Percentiles rank a stretch among this genome's conserved stretches.
Evolutionary conservation across 2,113 vertebrate species (phyloP).

Genomic region (Barbus barbus): DNA sequence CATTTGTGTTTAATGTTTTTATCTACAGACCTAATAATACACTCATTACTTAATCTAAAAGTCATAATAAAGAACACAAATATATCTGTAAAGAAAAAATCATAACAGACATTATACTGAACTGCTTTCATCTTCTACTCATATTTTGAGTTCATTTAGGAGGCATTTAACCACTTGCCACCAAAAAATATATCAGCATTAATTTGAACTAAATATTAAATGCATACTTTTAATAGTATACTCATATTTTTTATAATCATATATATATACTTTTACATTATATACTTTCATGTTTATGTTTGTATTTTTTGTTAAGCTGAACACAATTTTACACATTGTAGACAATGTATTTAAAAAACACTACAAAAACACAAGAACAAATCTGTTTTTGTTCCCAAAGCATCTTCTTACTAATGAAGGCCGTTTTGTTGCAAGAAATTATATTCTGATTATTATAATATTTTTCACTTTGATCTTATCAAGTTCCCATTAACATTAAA

Average conservation of each 20-base stretch:
- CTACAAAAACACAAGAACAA: neutral
- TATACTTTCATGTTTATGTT: neutral
- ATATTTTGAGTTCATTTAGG: neutral
- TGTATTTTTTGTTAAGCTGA: too few species aligned
- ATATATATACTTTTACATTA: too few species aligned
- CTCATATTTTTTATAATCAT: too few species aligned
- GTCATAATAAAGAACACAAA: slow-evolving; percentile 17
- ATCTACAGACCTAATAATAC: neutral
- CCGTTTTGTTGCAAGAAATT: neutral
- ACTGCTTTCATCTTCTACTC: neutral
- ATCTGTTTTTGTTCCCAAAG: neutral
- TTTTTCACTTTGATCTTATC: slow-evolving; percentile 7
- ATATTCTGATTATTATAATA: neutral
- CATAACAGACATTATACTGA: too few species aligned
- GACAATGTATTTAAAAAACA: too few species aligned
- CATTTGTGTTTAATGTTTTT: neutral
- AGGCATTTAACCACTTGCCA: too few species aligned
- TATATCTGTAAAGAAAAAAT: neutral
- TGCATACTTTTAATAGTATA: neutral
- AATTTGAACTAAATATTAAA: neutral
- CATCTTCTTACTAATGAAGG: neutral
- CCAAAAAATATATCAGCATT: neutral
- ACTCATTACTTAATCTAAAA: slow-evolving; percentile 5
- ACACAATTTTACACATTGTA: neutral
- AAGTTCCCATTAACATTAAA: neutral